These are phyloP conservation scores for Tyrannus savana DNA, from an alignment of 2,113 vertebrate genomes.

Conservation along the genomic window DNA sequence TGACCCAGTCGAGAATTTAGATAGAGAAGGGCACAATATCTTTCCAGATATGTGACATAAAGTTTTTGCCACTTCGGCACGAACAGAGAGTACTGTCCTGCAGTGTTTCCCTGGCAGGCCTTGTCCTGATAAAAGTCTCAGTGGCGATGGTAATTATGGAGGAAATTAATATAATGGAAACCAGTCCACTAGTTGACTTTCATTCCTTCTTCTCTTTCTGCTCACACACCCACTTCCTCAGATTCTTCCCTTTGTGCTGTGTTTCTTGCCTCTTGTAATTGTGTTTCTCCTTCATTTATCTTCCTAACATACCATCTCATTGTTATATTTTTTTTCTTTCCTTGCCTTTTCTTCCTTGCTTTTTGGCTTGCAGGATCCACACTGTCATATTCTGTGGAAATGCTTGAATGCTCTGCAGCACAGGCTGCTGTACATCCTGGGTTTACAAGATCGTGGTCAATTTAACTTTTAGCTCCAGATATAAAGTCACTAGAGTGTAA, in stretches of 20 bases:
- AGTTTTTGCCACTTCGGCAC: background rate
- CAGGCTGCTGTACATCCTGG: slow-evolving; percentile 1
- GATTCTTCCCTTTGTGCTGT: background rate
- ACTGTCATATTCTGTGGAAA: slow-evolving; percentile 34
- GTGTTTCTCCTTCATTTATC: slow-evolving; percentile 32
- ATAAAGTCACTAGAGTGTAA: slow-evolving; percentile 50
- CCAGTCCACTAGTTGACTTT: background rate
- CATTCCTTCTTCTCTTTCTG: background rate
- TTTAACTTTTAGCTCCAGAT: slow-evolving; percentile 53
- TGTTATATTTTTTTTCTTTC: background rate
- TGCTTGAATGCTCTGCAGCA: slow-evolving; percentile 42
- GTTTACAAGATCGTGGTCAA: slow-evolving; percentile 52
- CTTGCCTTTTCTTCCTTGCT: background rate
- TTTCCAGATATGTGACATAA: background rate
- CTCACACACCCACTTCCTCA: background rate
- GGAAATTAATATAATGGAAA: slow-evolving; percentile 17
- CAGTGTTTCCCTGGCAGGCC: background rate
- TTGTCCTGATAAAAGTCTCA: slow-evolving; percentile 16
- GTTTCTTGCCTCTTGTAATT: background rate
- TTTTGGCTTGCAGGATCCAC: slow-evolving; percentile 16
- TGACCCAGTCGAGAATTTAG: background rate
- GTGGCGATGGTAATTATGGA: background rate
- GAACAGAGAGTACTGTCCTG: background rate
- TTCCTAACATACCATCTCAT: background rate
- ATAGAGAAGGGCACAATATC: background rate